Conservation (phyloP, 2,888 invertebrate genomes). For the Anthrax anthrax region DNA sequence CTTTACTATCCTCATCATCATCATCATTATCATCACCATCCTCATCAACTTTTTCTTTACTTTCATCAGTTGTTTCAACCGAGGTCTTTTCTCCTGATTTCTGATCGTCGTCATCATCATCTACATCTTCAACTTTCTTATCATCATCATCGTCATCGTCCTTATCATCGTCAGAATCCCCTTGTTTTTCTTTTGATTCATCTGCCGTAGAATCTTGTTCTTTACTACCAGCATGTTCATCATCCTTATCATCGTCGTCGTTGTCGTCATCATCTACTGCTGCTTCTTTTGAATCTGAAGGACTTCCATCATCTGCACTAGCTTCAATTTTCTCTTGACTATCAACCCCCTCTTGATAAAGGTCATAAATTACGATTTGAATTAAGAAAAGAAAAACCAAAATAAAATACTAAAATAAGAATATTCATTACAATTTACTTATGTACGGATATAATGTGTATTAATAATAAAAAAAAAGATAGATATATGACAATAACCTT, state of each 20-base stretch:
- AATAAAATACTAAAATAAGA: neutral
- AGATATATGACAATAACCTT: too few species aligned
- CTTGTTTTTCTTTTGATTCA: conserved; percentile 16
- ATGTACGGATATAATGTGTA: too few species aligned
- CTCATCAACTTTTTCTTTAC: conserved; percentile 14
- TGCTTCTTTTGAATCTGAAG: neutral
- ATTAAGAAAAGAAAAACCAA: neutral
- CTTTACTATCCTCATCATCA: conserved; percentile 10
- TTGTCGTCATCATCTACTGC: conserved; percentile 1
- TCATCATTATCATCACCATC: conserved; percentile 18
- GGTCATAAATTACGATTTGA: neutral
- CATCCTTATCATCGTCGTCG: neutral
- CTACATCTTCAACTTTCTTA: conserved; percentile 19
- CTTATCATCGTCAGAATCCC: conserved; percentile 16
- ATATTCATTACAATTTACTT: neutral
- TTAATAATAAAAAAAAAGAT: too few species aligned
- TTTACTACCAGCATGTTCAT: neutral
- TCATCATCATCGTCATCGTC: conserved; percentile 19
- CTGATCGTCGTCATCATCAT: conserved; percentile 31
- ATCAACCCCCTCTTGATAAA: conserved; percentile 13
- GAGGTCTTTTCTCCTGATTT: conserved; percentile 15
- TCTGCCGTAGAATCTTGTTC: conserved; percentile 19
- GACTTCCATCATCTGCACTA: neutral
- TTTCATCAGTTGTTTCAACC: too few species aligned
- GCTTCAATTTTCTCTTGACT: conserved; percentile 1